Conservation (phyloP, 2,797 vertebrate genomes). For the Hypotaenidia okinawae region DNA sequence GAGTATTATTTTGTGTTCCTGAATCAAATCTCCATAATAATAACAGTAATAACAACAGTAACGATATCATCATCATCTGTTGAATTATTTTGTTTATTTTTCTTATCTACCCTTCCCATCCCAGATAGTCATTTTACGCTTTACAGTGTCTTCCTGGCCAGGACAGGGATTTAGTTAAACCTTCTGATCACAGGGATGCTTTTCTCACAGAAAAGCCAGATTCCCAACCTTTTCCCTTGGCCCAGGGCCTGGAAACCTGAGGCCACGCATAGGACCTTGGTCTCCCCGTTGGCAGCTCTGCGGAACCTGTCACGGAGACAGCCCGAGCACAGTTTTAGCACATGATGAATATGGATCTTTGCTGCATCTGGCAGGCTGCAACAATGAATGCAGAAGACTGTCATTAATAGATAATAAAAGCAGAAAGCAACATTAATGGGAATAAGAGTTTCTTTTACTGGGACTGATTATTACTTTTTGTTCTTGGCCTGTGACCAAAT, state of each 20-base stretch:
- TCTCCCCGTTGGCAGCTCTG: not conserved
- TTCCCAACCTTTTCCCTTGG: constrained; percentile 19
- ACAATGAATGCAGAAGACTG: constrained; percentile 30
- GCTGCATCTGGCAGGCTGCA: constrained; percentile 39
- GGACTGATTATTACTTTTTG: constrained; percentile 27
- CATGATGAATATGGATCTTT: constrained; percentile 43
- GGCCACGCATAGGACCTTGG: not conserved
- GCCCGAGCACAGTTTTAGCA: not conserved
- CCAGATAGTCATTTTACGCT: not conserved
- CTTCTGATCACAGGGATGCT: not conserved
- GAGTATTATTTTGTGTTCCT: not conserved
- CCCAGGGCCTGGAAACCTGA: not conserved
- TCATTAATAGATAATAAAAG: constrained; percentile 61
- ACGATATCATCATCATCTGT: no score
- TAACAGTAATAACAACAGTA: no score
- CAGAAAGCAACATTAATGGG: constrained; percentile 51
- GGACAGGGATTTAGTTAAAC: not conserved
- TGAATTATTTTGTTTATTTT: not conserved
- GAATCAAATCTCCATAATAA: not conserved
- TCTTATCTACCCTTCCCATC: not conserved
- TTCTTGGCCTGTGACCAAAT: constrained; percentile 2
- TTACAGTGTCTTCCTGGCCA: not conserved
- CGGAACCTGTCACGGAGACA: not conserved
- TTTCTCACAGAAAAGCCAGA: not conserved
- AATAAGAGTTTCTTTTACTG: constrained; percentile 46